Conservation (phyloP, 37 sponge, comb jelly and placozoan genomes). For the Ephydatia muelleri region DNA sequence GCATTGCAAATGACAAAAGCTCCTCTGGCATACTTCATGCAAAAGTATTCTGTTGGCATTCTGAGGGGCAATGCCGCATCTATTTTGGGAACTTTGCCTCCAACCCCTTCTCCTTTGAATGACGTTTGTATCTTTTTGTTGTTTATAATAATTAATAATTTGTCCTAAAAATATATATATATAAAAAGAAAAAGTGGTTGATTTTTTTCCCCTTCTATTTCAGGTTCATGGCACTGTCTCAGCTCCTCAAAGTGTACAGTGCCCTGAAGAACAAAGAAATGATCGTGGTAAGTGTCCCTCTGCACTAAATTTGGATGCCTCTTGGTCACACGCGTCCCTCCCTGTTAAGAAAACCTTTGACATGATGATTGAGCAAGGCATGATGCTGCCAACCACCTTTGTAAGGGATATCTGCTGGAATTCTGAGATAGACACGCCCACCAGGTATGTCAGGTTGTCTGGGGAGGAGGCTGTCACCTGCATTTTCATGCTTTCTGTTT, state of each 20-base stretch:
- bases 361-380: conserved; percentile 8
- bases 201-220: not conserved
- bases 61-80: too few relatives aligned
- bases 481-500: not conserved
- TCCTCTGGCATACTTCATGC: too few relatives aligned
- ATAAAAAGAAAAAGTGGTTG: not conserved
- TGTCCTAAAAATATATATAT: not conserved
- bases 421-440: not conserved
- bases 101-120: too few relatives aligned
- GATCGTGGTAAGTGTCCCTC: conserved; percentile 7
- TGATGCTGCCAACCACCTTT: conserved; percentile 14
- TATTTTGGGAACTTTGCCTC: too few relatives aligned
- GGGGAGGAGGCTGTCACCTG: not conserved
- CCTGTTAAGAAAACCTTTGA: conserved; percentile 29
- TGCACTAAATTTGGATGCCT: too few relatives aligned
- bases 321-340: not conserved
- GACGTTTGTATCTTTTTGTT: not conserved
- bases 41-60: too few relatives aligned
- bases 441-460: conserved; percentile 9
- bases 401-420: conserved; percentile 26
- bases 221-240: conserved; percentile 17
- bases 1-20: too few relatives aligned
- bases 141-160: not conserved
- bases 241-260: conserved; percentile 2
- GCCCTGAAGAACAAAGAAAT: not conserved